A percentile compares a stretch with the other conserved stretches of the same genome.
phyloP scores from a whole-genome alignment of 2,113 vertebrate species.

The Leucoraja erinaceus region DNA sequence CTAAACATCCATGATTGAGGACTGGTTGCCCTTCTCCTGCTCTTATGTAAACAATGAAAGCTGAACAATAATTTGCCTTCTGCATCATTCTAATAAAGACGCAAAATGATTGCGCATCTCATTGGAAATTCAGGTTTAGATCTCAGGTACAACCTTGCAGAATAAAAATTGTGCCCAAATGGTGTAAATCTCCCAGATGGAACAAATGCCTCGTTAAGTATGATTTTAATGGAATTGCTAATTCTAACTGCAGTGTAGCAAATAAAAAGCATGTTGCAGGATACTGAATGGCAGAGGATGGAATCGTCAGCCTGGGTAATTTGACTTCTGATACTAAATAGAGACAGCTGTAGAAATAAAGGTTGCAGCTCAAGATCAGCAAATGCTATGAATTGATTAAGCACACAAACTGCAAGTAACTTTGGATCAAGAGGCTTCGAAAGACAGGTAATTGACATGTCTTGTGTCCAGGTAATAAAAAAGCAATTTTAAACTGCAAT shows the following conservation, averaged over 20 bases:
- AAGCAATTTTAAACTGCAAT: not conserved
- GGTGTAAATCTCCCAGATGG: not conserved
- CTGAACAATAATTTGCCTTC: not conserved
- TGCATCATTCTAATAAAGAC: not conserved
- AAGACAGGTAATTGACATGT: not conserved
- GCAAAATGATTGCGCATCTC: not conserved
- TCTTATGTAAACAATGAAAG: not conserved
- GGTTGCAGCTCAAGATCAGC: not conserved
- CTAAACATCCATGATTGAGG: too few relatives aligned
- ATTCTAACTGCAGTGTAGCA: not conserved
- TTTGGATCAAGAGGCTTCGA: not conserved
- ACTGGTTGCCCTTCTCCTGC: too few relatives aligned
- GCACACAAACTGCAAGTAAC: not conserved
- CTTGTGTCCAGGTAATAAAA: not conserved
- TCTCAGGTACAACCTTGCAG: not conserved
- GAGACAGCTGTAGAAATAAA: not conserved
- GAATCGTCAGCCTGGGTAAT: not conserved
- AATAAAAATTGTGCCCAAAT: too few relatives aligned
- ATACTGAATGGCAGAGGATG: not conserved
- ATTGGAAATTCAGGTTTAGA: not conserved
- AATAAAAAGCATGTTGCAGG: not conserved
- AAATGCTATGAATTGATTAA: not conserved
- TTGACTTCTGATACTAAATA: not conserved
- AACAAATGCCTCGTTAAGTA: not conserved
- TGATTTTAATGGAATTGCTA: not conserved